These are phyloP conservation scores for Corythoichthys intestinalis DNA, from an alignment of 2,113 vertebrate genomes.

Conservation along the genomic window DNA sequence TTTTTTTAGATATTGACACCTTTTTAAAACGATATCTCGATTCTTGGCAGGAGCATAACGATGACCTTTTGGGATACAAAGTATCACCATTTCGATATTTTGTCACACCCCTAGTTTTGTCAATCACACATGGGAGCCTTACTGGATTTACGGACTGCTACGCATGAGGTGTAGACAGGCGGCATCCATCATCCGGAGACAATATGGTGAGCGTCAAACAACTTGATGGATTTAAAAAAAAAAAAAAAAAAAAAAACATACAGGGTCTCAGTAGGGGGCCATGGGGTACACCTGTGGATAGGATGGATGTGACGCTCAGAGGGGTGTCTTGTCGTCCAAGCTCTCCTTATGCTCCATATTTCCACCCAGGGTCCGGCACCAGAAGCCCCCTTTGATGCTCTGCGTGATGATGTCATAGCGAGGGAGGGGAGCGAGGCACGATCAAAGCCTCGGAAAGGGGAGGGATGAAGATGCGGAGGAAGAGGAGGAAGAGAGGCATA, in stretches of 20 bases:
- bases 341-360: constrained; percentile 56
- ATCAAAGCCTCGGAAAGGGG: constrained; percentile 64
- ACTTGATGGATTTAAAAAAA: not conserved
- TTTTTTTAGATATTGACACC: too few relatives aligned
- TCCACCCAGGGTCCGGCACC: constrained; percentile 49
- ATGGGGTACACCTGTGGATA: constrained; percentile 54
- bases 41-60: too few relatives aligned
- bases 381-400: constrained; percentile 64
- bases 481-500: constrained; percentile 57
- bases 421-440: constrained; percentile 66
- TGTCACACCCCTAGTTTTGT: too few relatives aligned
- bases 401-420: constrained; percentile 72
- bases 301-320: constrained; percentile 37
- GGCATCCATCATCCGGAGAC: constrained; percentile 5
- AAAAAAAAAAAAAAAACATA: constrained; percentile 39
- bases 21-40: too few relatives aligned
- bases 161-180: constrained; percentile 52
- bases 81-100: too few relatives aligned
- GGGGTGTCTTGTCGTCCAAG: constrained; percentile 15
- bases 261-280: constrained; percentile 67
- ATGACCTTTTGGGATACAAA: too few relatives aligned
- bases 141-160: constrained; percentile 67
- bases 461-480: constrained; percentile 58
- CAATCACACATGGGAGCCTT: constrained; percentile 56
- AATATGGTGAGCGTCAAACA: constrained; percentile 1